Percentiles rank a stretch among this genome's conserved stretches.
Evolutionary conservation across 2,888 invertebrate genomes (phyloP).

Genomic region (Lycia hirtaria): DNA sequence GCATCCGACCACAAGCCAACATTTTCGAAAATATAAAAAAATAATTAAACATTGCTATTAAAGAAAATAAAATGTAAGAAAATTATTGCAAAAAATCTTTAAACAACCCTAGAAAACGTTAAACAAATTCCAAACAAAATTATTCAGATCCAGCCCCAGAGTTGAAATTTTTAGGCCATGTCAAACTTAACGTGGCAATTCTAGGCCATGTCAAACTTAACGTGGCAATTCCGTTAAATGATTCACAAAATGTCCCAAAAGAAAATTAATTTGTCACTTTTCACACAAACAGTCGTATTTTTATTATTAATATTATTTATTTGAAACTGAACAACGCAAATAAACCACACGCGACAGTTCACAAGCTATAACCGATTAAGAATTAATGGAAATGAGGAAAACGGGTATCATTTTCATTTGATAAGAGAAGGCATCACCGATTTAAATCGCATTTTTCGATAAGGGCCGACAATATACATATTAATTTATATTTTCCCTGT

Average conservation of each 20-base stretch:
- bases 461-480: not conserved
- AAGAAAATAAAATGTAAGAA: too few relatives aligned
- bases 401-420: not conserved
- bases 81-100: too few relatives aligned
- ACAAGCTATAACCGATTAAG: not conserved
- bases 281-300: too few relatives aligned
- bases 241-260: not conserved
- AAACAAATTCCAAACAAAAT: too few relatives aligned
- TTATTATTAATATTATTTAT: not conserved
- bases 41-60: too few relatives aligned
- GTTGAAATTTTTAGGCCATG: too few relatives aligned
- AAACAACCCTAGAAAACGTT: too few relatives aligned
- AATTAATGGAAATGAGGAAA: conserved; percentile 3
- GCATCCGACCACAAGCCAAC: too few relatives aligned
- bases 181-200: too few relatives aligned
- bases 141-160: too few relatives aligned
- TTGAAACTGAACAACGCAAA: not conserved
- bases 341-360: not conserved
- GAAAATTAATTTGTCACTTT: not conserved
- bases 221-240: not conserved
- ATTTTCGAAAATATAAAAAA: too few relatives aligned
- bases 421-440: not conserved
- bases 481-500: not conserved
- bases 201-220: too few relatives aligned
- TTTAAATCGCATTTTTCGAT: not conserved